A percentile compares a stretch with the other conserved stretches of the same genome.
Conservation (phyloP, 2,113 vertebrate species). For the Aix galericulata region DNA sequence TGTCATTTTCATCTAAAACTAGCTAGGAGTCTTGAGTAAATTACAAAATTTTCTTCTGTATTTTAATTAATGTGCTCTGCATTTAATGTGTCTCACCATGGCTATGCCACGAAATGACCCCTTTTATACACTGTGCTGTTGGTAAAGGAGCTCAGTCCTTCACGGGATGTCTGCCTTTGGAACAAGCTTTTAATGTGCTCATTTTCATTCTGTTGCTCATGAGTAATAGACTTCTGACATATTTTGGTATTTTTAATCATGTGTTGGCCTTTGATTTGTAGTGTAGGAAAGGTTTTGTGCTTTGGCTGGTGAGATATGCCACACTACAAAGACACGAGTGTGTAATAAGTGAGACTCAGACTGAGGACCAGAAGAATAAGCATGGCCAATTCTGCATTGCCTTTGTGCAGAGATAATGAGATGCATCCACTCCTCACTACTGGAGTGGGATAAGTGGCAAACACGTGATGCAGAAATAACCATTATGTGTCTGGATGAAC, state of each 20-base stretch:
- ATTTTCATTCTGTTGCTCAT: not conserved
- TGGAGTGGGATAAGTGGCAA: fast-evolving
- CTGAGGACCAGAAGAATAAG: not conserved
- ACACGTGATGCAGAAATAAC: fast-evolving
- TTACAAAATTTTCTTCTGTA: not conserved
- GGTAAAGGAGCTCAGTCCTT: not conserved
- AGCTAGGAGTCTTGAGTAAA: conserved; percentile 10
- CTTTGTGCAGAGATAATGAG: not conserved
- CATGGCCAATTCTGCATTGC: not conserved
- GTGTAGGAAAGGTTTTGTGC: not conserved
- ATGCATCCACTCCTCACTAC: fast-evolving
- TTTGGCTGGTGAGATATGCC: not conserved
- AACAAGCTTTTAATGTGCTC: not conserved
- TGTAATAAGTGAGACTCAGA: not conserved
- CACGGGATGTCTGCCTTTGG: not conserved
- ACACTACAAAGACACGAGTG: not conserved
- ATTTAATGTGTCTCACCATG: not conserved
- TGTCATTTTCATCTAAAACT: conserved; percentile 13
- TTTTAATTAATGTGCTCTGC: not conserved
- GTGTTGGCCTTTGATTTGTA: not conserved
- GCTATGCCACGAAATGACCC: not conserved
- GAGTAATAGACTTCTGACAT: not conserved
- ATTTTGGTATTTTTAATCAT: not conserved
- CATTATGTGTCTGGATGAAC: not conserved
- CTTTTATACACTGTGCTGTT: not conserved